Conservation (phyloP, 92 coral and sea anemone genomes). For the Heliopora coerulea region DNA sequence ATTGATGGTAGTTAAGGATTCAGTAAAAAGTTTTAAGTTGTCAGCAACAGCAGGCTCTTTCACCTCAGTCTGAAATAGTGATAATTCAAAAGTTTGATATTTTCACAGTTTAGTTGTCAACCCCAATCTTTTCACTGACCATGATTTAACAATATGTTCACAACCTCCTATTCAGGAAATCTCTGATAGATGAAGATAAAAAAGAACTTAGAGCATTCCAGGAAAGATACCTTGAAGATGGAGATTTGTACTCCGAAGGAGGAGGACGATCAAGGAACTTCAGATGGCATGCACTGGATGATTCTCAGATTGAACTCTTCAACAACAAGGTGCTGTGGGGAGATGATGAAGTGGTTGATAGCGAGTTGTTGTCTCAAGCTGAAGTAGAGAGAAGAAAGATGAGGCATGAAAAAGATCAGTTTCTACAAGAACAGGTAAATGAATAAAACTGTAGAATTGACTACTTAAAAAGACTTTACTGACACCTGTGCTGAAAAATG, state of each 20-base stretch:
- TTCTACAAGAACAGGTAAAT: constrained; percentile 86
- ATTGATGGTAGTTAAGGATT: too few species aligned
- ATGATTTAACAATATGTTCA: too few species aligned
- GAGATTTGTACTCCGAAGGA: constrained; percentile 86
- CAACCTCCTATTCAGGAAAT: constrained; percentile 62
- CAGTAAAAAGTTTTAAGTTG: too few species aligned
- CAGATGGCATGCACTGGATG: constrained; percentile 88
- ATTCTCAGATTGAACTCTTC: constrained; percentile 80
- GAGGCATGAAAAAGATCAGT: constrained; percentile 85
- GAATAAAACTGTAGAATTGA: too few species aligned
- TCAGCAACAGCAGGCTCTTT: too few species aligned
- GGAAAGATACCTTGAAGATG: constrained; percentile 92
- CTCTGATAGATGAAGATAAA: constrained; percentile 84
- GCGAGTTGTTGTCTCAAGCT: constrained; percentile 71
- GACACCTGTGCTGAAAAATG: too few species aligned
- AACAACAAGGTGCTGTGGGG: constrained; percentile 86
- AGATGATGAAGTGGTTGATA: constrained; percentile 67
- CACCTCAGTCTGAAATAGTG: too few species aligned
- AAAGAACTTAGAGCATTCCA: constrained; percentile 81
- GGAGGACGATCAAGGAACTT: constrained; percentile 89
- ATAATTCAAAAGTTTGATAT: too few species aligned
- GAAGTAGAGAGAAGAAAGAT: constrained; percentile 89
- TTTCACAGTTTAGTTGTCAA: too few species aligned
- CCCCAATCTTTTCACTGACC: too few species aligned
- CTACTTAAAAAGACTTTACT: too few species aligned